These are phyloP conservation scores for Lepisosteus oculatus DNA, from an alignment of 2,113 vertebrate genomes.

Conservation along the genomic window DNA sequence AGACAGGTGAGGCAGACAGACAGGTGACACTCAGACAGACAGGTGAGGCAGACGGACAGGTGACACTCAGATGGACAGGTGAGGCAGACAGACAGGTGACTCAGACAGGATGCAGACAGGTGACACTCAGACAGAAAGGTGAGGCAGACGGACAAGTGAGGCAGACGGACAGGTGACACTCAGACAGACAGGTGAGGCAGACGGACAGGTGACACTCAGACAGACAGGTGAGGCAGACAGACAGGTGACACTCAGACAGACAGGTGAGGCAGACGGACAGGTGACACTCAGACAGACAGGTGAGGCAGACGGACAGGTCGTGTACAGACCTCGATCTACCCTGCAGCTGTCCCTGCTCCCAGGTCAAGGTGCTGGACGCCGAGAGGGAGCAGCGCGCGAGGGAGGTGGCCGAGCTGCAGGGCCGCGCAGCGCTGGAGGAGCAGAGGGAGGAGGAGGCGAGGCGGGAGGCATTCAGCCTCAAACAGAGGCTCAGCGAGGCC, in stretches of 20 bases:
- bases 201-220: background rate
- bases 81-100: background rate
- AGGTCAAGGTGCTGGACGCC: slow-evolving; percentile 84
- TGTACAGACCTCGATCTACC: too few relatives aligned
- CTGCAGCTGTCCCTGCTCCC: background rate
- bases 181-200: background rate
- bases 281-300: background rate
- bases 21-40: background rate
- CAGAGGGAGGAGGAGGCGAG: slow-evolving; percentile 79
- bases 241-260: background rate
- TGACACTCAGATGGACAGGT: background rate
- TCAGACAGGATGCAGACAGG: slow-evolving; percentile 56
- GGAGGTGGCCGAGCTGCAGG: slow-evolving; percentile 79
- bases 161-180: background rate
- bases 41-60: background rate
- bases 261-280: background rate
- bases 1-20: slow-evolving; percentile 66
- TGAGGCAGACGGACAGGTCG: background rate
- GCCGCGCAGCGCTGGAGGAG: slow-evolving; percentile 74
- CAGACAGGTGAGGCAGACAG: slow-evolving; percentile 66
- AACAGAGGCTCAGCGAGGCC: slow-evolving; percentile 75
- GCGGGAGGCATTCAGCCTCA: slow-evolving; percentile 69
- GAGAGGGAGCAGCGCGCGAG: slow-evolving; percentile 75
- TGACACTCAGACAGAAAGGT: slow-evolving; percentile 85
- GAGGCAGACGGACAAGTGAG: slow-evolving; percentile 85